A percentile compares a stretch with the other conserved stretches of the same genome.
These are phyloP conservation scores for Nanorana parkeri DNA, from an alignment of 2,113 vertebrate genomes.

Conservation along the genomic window DNA sequence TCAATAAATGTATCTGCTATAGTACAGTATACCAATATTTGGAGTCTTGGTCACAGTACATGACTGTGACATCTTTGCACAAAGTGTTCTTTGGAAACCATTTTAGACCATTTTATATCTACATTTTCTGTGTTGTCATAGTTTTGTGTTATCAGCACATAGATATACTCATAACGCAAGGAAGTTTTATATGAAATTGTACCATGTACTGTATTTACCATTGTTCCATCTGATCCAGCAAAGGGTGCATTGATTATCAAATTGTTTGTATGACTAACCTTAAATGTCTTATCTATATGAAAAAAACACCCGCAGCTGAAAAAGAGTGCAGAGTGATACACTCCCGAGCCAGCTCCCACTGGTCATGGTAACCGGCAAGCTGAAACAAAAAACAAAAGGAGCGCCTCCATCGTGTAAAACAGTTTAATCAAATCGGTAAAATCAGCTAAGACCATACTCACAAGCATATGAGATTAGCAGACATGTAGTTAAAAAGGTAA, in stretches of 20 bases:
- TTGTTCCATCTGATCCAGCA: neutral
- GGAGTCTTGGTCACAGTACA: neutral
- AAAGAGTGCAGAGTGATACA: no score
- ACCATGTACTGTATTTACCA: neutral
- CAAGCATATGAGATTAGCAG: no score
- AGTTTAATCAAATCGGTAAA: no score
- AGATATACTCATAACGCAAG: neutral
- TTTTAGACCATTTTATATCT: neutral
- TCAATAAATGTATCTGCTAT: neutral
- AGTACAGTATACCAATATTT: neutral
- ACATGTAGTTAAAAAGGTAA: no score
- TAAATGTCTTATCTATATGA: neutral
- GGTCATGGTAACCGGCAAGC: no score
- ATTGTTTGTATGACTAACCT: neutral
- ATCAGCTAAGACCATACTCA: no score
- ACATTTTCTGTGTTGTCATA: neutral
- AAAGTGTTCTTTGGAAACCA: constrained; percentile 5
- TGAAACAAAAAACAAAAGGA: no score
- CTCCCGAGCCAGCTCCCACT: no score
- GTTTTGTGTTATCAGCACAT: neutral
- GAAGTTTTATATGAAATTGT: neutral
- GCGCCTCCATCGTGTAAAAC: no score
- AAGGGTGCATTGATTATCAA: neutral
- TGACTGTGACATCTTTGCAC: neutral
- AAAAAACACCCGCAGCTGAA: no score